These are phyloP conservation scores for Sorex maritimensis DNA, from an alignment of 2,797 vertebrate genomes.

Conservation along the genomic window DNA sequence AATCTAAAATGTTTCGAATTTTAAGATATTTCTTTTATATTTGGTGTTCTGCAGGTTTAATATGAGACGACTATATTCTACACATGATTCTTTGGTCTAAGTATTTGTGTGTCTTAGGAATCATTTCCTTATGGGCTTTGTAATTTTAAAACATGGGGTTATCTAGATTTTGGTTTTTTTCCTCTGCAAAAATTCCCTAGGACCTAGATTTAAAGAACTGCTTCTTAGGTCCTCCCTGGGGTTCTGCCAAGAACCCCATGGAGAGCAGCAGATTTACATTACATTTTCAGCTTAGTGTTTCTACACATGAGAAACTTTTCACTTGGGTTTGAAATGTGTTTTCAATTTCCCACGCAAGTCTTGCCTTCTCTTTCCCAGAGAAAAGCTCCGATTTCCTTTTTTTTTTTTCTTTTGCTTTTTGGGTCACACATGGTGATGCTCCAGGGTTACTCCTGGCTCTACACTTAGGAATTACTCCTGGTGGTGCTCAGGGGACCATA, in stretches of 20 bases:
- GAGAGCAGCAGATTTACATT: neutral
- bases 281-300: neutral
- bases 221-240: neutral
- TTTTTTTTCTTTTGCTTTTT: too few relatives aligned
- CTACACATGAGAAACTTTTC: neutral
- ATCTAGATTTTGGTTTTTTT: constrained; percentile 18
- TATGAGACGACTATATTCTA: neutral
- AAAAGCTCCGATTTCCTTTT: neutral
- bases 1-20: neutral
- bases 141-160: constrained; percentile 42
- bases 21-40: neutral
- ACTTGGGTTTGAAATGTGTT: constrained; percentile 19
- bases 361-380: neutral
- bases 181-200: neutral
- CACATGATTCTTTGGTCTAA: neutral
- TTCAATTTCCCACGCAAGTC: neutral
- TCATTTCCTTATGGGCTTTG: constrained; percentile 7
- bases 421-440: too few relatives aligned
- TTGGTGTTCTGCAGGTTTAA: neutral
- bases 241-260: neutral
- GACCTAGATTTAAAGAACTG: constrained; percentile 6
- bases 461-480: too few relatives aligned
- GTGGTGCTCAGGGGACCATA: too few relatives aligned
- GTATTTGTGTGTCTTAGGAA: neutral
- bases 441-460: too few relatives aligned